Base-by-base conservation (phyloP, 2,113 vertebrate genomes). In the Cryptotis parvus region DNA sequence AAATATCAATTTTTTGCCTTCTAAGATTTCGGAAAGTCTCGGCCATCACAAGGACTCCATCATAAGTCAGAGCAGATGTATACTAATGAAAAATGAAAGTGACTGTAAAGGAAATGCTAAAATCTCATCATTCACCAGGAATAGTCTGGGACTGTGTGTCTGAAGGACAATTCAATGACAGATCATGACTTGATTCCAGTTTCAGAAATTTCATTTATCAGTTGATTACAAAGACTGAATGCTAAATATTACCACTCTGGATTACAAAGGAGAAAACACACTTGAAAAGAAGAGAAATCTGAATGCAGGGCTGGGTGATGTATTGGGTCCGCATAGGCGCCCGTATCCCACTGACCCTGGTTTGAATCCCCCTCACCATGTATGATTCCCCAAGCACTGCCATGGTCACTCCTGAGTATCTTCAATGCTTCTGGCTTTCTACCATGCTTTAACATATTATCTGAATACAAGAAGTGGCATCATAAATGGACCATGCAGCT, bases 1-100 rank as follows among this genome's bases (percentile, higher is more conserved):
- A 99, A 97, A 99, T 99, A 96, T 99, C 99, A 84, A 99, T 99
- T 98, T 99, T 99, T 95, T 99, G 99, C 78, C 98, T 98, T 89
- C 99, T 98, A 52, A 99, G 99, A 93, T 98, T 99, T 91, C 99
- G 98, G 93, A 99, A 99, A 5, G 99, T 99, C 97, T 99, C 99
- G 2, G 99, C 99, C 99, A 99, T 99, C 90, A 99, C 99, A 58
- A 99, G 98, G 58, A 99, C 99, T 20, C 99, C 99, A 77, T 99
- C 99, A 0, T 99, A 99, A 0, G 99, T 99, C 90, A 99, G 92
- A 78, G 99, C 99, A 84, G 99, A 99, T 39, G 99, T 99, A 94
- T 99, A 99, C 99, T 99, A 96, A 97, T 86, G 55, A 58, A 9
- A 90, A 92, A 78, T 52, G 6, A 89, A 94, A 93, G 11, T 6